phyloP scores from a whole-genome alignment of 2,888 invertebrate species.

The Clivina fossor region DNA sequence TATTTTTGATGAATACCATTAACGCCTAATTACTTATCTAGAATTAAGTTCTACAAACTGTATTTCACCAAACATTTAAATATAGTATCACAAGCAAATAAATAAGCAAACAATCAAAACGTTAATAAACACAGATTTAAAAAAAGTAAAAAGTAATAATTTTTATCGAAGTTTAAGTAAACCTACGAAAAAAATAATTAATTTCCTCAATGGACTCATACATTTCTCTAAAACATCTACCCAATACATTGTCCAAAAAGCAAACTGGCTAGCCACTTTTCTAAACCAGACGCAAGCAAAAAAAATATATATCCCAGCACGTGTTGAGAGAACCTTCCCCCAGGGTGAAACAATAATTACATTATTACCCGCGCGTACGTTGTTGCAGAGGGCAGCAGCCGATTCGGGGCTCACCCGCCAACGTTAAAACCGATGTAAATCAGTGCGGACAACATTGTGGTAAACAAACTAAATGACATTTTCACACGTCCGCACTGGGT shows the following conservation, averaged over 20 bases:
- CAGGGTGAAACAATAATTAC: constrained; percentile 33
- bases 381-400: too few relatives aligned
- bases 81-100: not conserved
- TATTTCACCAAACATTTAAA: constrained; percentile 17
- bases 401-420: constrained; percentile 25
- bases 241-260: not conserved
- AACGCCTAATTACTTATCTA: too few relatives aligned
- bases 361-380: constrained; percentile 32
- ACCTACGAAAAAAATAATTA: constrained; percentile 25
- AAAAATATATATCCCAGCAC: constrained; percentile 16
- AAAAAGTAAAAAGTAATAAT: too few relatives aligned
- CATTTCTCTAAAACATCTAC: constrained; percentile 11
- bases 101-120: too few relatives aligned
- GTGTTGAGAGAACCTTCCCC: constrained; percentile 29
- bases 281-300: constrained; percentile 8
- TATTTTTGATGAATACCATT: too few relatives aligned
- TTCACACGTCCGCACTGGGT: constrained; percentile 28
- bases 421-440: constrained; percentile 32
- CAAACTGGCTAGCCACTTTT: constrained; percentile 16
- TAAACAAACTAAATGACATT: constrained; percentile 32
- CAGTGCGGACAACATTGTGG: constrained; percentile 34
- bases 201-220: constrained; percentile 30
- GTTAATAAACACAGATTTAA: too few relatives aligned
- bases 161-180: too few relatives aligned
- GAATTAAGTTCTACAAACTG: constrained; percentile 1